Base-by-base conservation (phyloP, 2,888 invertebrate species). In the Bruchidius siliquastri region DNA sequence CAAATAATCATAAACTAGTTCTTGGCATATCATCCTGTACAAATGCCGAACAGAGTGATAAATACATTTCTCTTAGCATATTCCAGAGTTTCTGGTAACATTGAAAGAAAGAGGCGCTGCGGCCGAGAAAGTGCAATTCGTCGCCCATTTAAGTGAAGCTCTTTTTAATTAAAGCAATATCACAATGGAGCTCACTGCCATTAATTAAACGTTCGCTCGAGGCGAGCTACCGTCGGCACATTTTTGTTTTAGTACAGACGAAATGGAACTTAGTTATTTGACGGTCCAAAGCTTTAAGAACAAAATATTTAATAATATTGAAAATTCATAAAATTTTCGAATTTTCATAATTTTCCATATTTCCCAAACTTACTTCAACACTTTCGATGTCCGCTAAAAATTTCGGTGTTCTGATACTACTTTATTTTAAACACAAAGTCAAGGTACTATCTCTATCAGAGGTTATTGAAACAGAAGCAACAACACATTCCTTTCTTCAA, bases 151-250 rank as follows among this genome's bases (percentile, higher is more conserved):
- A 68, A 68, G 68, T 21, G 20, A 68, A 22, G 22, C 68, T 21
- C 22, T 68, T 68, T 68, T 68, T 68, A 21, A 68, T 68, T 68
- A 68, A 68, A 67, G 22, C 21, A 71, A 22, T 67, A 20, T 20
- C 67, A 71, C 71, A 73, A 71, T 66, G 21, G 3, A 18, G 66
- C 13, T 20, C 26, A 68, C 49, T 68, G 22, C 49, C 72, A 72
- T 74, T 74, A 74, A 71, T 74, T 72, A 71, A 74, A 74, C 72
- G 13, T 68, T 49, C 74, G 21, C 72, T 32, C 68, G 26, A 68
- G 22, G 70, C 30, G 66, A 22, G 21, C 10, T 49, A 26, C 49
- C 49, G 49, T 49, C 13, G 13, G 49, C 49, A 49, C 49, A 49
- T 49, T 49, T 49, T 49, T 49, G 1, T 18, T 13, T 49, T 49